Percentiles rank a stretch among this genome's conserved stretches.
Conservation (phyloP, 1,140 invertebrate genomes). For the Zaprionus nigranus region DNA sequence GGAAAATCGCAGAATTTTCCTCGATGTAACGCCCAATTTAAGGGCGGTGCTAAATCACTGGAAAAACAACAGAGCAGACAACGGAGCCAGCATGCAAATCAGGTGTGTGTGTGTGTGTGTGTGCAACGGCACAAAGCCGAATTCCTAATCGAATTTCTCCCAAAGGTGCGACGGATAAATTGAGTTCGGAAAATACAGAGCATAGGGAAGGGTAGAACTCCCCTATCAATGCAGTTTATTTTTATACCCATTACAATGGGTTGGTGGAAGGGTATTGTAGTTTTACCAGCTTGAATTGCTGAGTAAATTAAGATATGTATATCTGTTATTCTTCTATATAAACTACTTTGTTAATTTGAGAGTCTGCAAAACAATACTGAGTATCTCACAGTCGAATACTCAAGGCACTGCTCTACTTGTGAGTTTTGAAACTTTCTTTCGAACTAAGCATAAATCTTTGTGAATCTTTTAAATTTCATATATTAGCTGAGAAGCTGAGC, state of each 20-base stretch:
- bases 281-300: not conserved
- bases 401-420: not conserved
- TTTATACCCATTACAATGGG: not conserved
- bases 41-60: constrained; percentile 65
- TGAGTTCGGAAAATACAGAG: not conserved
- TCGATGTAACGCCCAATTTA: not conserved
- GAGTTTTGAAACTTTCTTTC: not conserved
- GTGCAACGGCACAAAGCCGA: constrained; percentile 26
- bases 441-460: not conserved
- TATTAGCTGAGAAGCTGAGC: not conserved
- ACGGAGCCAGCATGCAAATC: constrained; percentile 65
- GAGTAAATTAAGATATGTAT: accelerated
- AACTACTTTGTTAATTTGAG: not conserved
- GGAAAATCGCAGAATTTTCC: constrained; percentile 40
- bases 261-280: not conserved
- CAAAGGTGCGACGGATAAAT: constrained; percentile 28
- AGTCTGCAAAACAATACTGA: not conserved
- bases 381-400: not conserved
- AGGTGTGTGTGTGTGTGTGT: constrained; percentile 5
- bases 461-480: not conserved
- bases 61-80: constrained; percentile 49
- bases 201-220: not conserved
- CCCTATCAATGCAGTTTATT: not conserved
- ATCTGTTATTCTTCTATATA: not conserved
- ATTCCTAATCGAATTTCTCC: constrained; percentile 62